These are phyloP conservation scores for Sminthurinus aureus DNA, from an alignment of 2,888 invertebrate species.

Conservation along the genomic window DNA sequence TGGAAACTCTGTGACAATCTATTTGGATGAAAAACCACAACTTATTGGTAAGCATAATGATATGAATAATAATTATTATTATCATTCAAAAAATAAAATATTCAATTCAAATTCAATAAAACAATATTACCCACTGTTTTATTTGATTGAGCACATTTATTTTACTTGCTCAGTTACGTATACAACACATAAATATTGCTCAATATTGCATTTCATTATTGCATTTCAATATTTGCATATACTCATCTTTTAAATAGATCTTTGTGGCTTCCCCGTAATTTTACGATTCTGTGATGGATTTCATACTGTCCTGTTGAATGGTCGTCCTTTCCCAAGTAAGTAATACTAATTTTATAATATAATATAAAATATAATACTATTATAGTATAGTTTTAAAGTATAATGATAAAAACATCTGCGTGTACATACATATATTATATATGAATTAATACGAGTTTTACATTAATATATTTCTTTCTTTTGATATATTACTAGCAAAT, in stretches of 20 bases:
- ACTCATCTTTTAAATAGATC: too few species aligned
- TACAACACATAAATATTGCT: neutral
- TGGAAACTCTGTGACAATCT: constrained; percentile 80
- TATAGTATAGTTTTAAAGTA: too few species aligned
- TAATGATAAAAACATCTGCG: too few species aligned
- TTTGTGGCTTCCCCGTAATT: constrained; percentile 76
- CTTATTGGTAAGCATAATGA: constrained; percentile 62
- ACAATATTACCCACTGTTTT: neutral
- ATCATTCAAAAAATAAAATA: too few species aligned
- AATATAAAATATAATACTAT: too few species aligned
- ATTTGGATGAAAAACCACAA: constrained; percentile 83
- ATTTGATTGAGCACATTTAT: neutral
- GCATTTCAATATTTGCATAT: neutral
- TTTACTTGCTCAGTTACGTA: neutral
- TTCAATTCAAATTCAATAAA: too few species aligned
- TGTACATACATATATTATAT: too few species aligned
- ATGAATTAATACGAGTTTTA: too few species aligned
- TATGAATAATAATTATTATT: neutral
- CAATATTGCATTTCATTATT: too few species aligned
- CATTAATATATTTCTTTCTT: too few species aligned
- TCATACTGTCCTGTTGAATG: constrained; percentile 79
- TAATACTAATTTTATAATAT: too few species aligned
- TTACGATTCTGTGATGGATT: constrained; percentile 82
- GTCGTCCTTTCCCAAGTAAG: constrained; percentile 70
- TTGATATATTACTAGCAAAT: too few species aligned